Evolutionary conservation across 1,140 invertebrate species (phyloP).

Genomic region (Bombus haemorrhoidalis): DNA sequence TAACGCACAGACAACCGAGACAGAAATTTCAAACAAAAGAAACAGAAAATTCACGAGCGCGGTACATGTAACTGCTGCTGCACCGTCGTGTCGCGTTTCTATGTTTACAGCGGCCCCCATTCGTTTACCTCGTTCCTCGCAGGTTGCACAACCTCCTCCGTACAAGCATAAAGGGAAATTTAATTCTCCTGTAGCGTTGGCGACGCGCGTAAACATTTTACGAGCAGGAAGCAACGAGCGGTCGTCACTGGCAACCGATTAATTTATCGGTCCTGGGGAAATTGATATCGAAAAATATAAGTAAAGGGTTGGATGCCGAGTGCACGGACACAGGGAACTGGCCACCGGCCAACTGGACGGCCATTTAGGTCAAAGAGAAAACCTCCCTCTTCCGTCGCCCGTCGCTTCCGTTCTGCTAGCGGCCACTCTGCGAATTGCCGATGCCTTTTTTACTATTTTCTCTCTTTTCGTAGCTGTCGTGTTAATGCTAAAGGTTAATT

Average conservation of each 20-base stretch:
- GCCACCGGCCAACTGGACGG: conserved; percentile 71
- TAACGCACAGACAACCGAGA: neutral
- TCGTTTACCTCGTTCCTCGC: neutral
- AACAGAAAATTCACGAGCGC: conserved; percentile 3
- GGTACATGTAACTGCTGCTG: neutral
- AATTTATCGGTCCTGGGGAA: conserved; percentile 66
- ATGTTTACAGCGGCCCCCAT: neutral
- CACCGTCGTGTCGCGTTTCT: neutral
- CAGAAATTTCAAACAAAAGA: neutral
- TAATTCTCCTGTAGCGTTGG: neutral
- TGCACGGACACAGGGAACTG: conserved; percentile 73
- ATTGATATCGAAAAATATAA: conserved; percentile 71
- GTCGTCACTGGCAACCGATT: conserved; percentile 54
- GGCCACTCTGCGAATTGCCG: neutral
- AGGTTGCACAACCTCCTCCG: neutral
- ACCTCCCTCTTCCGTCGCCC: neutral
- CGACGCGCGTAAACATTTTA: conserved; percentile 35
- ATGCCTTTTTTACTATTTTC: neutral
- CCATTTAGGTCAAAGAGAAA: conserved; percentile 76
- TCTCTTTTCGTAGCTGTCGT: neutral
- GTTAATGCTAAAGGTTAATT: conserved; percentile 6
- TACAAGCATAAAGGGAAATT: neutral
- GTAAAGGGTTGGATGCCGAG: conserved; percentile 41
- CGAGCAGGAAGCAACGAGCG: neutral
- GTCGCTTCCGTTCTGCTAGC: neutral